phyloP scores from a whole-genome alignment of 2,113 vertebrate genomes.

The Thamnophis sirtalis region DNA sequence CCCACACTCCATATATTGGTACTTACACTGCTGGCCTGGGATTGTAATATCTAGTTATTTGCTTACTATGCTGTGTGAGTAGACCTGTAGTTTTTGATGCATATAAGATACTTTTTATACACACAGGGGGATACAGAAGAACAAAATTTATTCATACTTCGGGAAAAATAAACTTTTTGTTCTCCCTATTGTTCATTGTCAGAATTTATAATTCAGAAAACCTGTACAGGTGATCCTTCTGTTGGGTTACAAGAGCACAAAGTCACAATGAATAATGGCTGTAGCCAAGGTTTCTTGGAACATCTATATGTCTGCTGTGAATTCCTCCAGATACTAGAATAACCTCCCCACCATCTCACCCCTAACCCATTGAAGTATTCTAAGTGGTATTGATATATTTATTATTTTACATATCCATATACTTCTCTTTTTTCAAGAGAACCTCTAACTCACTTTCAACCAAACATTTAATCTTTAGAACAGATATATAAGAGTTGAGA shows the following conservation, averaged over 20 bases:
- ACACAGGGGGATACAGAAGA: neutral
- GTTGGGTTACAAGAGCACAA: neutral
- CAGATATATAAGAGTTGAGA: neutral
- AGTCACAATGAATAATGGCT: neutral
- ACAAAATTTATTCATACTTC: neutral
- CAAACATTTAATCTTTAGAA: neutral
- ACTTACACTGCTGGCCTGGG: neutral
- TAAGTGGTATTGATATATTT: neutral
- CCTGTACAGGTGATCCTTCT: neutral
- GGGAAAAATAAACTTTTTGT: neutral
- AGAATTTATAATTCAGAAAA: neutral
- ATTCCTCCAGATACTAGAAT: neutral
- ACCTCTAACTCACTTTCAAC: neutral
- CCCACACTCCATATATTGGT: neutral
- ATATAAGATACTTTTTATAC: neutral
- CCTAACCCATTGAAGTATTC: neutral
- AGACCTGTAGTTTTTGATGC: neutral
- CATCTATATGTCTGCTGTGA: neutral
- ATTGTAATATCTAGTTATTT: neutral
- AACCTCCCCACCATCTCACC: neutral
- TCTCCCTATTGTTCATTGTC: neutral
- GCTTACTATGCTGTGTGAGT: neutral
- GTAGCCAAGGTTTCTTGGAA: neutral
- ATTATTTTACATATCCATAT: neutral
- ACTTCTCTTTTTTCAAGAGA: neutral